These are phyloP conservation scores for Zaprionus camerounensis DNA, from an alignment of 1,140 invertebrate species.

Conservation along the genomic window DNA sequence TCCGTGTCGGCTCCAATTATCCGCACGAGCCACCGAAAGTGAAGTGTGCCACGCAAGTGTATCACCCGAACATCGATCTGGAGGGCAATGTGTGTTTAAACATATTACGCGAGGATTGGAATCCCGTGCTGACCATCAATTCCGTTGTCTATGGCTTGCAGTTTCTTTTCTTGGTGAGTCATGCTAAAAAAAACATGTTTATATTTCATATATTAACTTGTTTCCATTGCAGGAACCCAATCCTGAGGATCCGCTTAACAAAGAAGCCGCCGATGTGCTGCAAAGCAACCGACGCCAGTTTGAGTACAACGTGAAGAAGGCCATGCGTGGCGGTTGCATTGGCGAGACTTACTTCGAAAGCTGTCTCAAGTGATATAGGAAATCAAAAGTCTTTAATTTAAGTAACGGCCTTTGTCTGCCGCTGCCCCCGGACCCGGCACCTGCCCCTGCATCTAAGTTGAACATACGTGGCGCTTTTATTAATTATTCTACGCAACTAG, in stretches of 20 bases:
- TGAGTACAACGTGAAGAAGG: conserved; percentile 98
- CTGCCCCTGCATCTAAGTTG: conserved; percentile 32
- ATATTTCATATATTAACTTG: neutral
- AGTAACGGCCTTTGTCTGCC: conserved; percentile 57
- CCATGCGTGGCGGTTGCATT: conserved; percentile 97
- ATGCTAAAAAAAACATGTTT: neutral
- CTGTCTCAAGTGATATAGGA: conserved; percentile 95
- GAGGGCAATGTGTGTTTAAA: conserved; percentile 98
- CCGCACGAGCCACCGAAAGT: conserved; percentile 98
- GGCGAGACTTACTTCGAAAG: conserved; percentile 97
- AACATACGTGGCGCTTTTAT: conserved; percentile 55
- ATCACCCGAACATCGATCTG: conserved; percentile 97
- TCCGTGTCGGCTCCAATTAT: conserved; percentile 98
- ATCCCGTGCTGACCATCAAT: conserved; percentile 98
- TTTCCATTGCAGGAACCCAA: conserved; percentile 94
- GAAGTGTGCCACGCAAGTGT: conserved; percentile 96
- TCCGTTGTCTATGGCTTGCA: conserved; percentile 99
- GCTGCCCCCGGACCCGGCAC: conserved; percentile 21
- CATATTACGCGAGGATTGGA: conserved; percentile 99
- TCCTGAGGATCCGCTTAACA: conserved; percentile 99
- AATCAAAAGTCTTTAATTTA: conserved; percentile 83
- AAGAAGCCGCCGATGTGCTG: conserved; percentile 99
- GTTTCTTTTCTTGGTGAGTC: conserved; percentile 96
- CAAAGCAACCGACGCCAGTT: conserved; percentile 97
- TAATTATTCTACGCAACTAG: conserved; percentile 55